Base-by-base conservation (phyloP, 2,797 vertebrate species). In the Prunella strophiata region DNA sequence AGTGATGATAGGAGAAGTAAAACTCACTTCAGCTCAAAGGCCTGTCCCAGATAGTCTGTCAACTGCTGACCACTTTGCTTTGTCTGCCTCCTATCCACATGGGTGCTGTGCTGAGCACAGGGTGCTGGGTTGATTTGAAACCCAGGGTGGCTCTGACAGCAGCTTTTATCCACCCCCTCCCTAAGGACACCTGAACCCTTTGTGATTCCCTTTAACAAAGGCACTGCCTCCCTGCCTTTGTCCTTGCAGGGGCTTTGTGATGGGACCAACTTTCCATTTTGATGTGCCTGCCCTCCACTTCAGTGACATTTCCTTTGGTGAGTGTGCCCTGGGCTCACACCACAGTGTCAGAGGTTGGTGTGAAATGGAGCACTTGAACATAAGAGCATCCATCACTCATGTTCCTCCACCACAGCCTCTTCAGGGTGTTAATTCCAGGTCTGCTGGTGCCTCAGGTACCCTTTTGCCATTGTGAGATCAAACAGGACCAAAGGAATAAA, bases 231-330 rank as follows among this genome's bases (percentile, higher is more conserved):
- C 20, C 63, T 48, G 57, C 59, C 86, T 86, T 51, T 89, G 67
- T 93, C 27, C 79, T 92, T 52, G 12, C 97, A 99, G 99, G 92
- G 99, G 99, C 88, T 98, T 97, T 62, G 98, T 99, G 91, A 98
- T 98, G 8, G 98, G 98, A 70, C 99, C 98, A 0, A 99, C 98
- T 3, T 99, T 99, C 85, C 48, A 26, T 50, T 16, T 50, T 15
- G 48, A 50, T 50, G 25, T 50, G 48, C 25, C 48, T 15, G 48
- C 25, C 48, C 48, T 50, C 23, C 9, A 26, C 25, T 50, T 50
- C 25, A 25, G 48, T 50, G 48, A 50, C 25, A 10, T 50, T 14
- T 62, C 8, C 50, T 51, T 27, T 51, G 50, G 50, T 51, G 50
- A 51, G 50, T 51, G 50, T 27, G 50, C 50, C 50, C 50, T 51